Conservation (phyloP, 2,888 invertebrate species). For the Drosophila phalerata region DNA sequence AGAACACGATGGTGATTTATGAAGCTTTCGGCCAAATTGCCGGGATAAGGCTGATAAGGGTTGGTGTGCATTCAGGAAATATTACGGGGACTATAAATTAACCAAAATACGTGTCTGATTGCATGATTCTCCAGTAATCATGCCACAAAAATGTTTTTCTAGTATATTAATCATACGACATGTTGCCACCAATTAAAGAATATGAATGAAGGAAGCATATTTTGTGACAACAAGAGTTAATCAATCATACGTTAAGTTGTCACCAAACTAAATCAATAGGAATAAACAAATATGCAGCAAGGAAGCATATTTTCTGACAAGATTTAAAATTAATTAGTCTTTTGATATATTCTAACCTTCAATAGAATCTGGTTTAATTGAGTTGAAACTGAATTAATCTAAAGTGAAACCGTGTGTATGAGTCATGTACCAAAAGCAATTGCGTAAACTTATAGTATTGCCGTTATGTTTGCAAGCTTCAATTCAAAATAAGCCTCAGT, state of each 20-base stretch:
- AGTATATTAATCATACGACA: conserved; percentile 15
- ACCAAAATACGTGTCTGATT: conserved; percentile 18
- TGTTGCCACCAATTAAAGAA: conserved; percentile 2
- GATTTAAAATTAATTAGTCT: neutral
- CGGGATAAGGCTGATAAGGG: conserved; percentile 28
- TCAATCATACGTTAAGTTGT: conserved; percentile 3
- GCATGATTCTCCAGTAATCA: conserved; percentile 3
- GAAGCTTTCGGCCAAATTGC: conserved; percentile 22
- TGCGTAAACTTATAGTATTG: neutral
- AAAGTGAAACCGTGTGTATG: conserved; percentile 30
- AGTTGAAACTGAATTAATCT: conserved; percentile 10
- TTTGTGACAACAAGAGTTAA: neutral
- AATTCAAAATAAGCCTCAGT: conserved; percentile 3
- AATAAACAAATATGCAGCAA: neutral
- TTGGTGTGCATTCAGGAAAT: conserved; percentile 28
- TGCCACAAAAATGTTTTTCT: conserved; percentile 11
- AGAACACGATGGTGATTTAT: conserved; percentile 51
- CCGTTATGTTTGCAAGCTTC: neutral
- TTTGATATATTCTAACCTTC: neutral
- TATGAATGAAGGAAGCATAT: neutral
- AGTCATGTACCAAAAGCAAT: conserved; percentile 1
- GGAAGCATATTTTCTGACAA: neutral
- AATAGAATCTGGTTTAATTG: conserved; percentile 19
- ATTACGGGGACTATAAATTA: conserved; percentile 23
- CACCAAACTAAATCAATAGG: neutral